Percentiles rank a stretch among this genome's conserved stretches.
These are phyloP conservation scores for Hippopotamyrus pictus DNA, from an alignment of 2,797 vertebrate species.

Conservation along the genomic window DNA sequence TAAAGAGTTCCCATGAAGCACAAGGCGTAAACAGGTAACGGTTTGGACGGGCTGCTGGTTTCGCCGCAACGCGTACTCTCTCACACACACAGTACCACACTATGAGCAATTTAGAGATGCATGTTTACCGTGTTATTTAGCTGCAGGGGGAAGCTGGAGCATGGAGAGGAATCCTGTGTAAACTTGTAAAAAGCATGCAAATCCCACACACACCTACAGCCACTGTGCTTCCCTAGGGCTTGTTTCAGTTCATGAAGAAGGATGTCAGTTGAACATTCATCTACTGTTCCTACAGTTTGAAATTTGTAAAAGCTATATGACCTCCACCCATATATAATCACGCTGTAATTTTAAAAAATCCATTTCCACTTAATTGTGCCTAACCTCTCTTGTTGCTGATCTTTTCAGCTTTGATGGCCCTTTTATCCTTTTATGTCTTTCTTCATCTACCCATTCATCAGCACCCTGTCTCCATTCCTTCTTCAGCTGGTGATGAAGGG, in stretches of 20 bases:
- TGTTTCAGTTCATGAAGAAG: neutral
- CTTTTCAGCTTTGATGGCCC: neutral
- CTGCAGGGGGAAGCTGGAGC: neutral
- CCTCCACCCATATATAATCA: neutral
- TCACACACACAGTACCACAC: neutral
- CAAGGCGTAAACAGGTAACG: neutral
- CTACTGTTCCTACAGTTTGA: neutral
- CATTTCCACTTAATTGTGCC: neutral
- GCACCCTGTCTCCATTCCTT: neutral
- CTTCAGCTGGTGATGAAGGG: neutral
- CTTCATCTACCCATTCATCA: neutral
- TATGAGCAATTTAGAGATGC: neutral
- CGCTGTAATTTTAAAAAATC: neutral
- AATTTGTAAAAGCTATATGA: neutral
- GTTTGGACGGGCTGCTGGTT: neutral
- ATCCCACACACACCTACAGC: neutral
- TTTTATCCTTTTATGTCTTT: neutral
- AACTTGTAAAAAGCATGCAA: neutral
- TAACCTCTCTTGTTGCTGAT: neutral
- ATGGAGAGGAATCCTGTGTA: neutral
- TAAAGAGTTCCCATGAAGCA: neutral
- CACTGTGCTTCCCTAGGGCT: neutral
- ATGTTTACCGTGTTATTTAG: neutral
- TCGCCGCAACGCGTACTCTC: neutral
- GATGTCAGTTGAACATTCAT: neutral